These are phyloP conservation scores for Nannoperca australis DNA, from an alignment of 2,797 vertebrate genomes.

Conservation along the genomic window DNA sequence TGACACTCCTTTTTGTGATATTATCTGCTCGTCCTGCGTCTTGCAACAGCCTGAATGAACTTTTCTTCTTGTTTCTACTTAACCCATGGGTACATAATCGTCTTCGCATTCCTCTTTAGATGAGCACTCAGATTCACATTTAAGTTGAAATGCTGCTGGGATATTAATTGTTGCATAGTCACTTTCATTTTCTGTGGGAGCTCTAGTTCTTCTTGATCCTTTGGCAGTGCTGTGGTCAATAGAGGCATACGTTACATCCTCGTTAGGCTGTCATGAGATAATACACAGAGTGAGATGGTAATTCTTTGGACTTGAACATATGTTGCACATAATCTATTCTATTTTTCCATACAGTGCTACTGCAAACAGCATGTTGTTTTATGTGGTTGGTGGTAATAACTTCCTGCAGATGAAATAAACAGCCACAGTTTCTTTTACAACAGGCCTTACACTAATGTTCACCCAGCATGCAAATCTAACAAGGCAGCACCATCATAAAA, in stretches of 20 bases:
- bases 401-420: conserved; percentile 32
- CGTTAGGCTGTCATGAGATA: conserved; percentile 52
- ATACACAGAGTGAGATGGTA: conserved; percentile 13
- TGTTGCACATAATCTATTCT: background rate
- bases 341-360: background rate
- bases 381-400: background rate
- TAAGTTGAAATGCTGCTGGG: conserved; percentile 29
- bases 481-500: conserved; percentile 12
- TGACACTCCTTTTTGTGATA: background rate
- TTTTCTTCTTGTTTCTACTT: conserved; percentile 27
- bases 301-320: background rate
- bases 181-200: conserved; percentile 47
- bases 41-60: background rate
- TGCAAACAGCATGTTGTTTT: background rate
- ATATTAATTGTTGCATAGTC: conserved; percentile 76
- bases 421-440: conserved; percentile 6
- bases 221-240: conserved; percentile 72
- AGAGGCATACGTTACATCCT: conserved; percentile 82
- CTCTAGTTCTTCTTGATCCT: background rate
- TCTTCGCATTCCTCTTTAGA: conserved; percentile 72
- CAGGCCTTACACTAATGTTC: conserved; percentile 7
- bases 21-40: background rate
- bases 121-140: conserved; percentile 26
- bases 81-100: conserved; percentile 85
- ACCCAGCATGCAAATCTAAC: conserved; percentile 56